These are phyloP conservation scores for Myiopsitta monachus DNA, from an alignment of 2,113 vertebrate species.

Conservation along the genomic window DNA sequence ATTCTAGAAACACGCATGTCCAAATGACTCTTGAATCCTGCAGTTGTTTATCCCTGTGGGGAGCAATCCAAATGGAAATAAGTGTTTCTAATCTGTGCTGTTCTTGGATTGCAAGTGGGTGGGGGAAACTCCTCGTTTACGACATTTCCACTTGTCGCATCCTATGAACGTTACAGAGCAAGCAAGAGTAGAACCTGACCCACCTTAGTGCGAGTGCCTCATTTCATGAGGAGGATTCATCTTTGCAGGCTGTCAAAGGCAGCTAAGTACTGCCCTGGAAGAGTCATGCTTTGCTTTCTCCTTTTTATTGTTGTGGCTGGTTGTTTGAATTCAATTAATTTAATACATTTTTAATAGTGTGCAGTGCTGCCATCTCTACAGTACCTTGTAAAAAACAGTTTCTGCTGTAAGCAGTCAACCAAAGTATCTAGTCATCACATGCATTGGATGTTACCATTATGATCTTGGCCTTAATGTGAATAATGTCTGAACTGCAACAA, in stretches of 20 bases:
- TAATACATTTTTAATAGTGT: neutral
- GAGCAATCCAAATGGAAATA: neutral
- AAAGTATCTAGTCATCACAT: neutral
- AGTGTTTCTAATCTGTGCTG: neutral
- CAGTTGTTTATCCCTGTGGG: neutral
- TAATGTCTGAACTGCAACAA: neutral
- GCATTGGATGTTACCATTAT: neutral
- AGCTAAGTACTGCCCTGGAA: neutral
- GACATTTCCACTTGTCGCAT: neutral
- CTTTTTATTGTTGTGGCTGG: neutral
- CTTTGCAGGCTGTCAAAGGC: neutral
- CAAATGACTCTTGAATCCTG: neutral
- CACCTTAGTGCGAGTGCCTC: neutral
- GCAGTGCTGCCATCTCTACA: neutral
- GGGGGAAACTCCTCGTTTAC: neutral
- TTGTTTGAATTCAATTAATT: neutral
- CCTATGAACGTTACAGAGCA: neutral
- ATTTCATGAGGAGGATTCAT: neutral
- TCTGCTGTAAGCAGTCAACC: neutral
- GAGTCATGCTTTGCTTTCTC: neutral
- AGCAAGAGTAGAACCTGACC: neutral
- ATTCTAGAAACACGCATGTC: neutral
- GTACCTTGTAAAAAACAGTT: neutral
- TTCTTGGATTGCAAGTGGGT: neutral
- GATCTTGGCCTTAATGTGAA: neutral